Percentiles rank a stretch among this genome's conserved stretches.
These are phyloP conservation scores for Sminthurides bifidus DNA, from an alignment of 1,140 invertebrate genomes.

Conservation along the genomic window DNA sequence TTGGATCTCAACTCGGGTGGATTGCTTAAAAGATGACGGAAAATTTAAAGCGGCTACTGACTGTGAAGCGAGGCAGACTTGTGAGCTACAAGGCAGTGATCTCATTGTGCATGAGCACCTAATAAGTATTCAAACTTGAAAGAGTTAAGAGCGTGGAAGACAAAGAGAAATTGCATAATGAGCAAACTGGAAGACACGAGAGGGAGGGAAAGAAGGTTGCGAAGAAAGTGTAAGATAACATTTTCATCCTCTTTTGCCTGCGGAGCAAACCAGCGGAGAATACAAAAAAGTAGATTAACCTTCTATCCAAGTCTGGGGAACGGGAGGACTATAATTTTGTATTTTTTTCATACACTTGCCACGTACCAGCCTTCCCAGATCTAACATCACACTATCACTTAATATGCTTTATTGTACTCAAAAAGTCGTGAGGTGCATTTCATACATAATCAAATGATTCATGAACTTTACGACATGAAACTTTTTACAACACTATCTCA, in stretches of 20 bases:
- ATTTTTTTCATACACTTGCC: background rate
- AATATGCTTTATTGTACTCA: background rate
- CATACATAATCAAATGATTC: constrained; percentile 5
- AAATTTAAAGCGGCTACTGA: too few relatives aligned
- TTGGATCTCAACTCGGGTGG: too few relatives aligned
- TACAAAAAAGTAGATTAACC: constrained; percentile 20
- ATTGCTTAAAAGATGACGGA: too few relatives aligned
- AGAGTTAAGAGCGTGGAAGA: too few relatives aligned
- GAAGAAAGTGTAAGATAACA: constrained; percentile 3
- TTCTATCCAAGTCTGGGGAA: constrained; percentile 18
- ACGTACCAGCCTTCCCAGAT: background rate
- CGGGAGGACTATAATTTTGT: constrained; percentile 17
- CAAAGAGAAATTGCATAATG: background rate
- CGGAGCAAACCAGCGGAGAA: constrained; percentile 17
- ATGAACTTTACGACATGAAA: too few relatives aligned
- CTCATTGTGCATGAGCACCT: too few relatives aligned
- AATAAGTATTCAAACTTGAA: too few relatives aligned
- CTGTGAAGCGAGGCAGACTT: too few relatives aligned
- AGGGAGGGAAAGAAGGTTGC: too few relatives aligned
- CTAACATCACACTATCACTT: background rate
- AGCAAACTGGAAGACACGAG: too few relatives aligned
- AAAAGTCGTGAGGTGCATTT: constrained; percentile 3
- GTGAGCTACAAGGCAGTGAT: too few relatives aligned
- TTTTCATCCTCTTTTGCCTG: constrained; percentile 2
- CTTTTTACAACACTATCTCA: too few relatives aligned